A percentile compares a stretch with the other conserved stretches of the same genome.
phyloP scores from a whole-genome alignment of 2,888 invertebrate genomes.

The Caenorhabditis sinica region DNA sequence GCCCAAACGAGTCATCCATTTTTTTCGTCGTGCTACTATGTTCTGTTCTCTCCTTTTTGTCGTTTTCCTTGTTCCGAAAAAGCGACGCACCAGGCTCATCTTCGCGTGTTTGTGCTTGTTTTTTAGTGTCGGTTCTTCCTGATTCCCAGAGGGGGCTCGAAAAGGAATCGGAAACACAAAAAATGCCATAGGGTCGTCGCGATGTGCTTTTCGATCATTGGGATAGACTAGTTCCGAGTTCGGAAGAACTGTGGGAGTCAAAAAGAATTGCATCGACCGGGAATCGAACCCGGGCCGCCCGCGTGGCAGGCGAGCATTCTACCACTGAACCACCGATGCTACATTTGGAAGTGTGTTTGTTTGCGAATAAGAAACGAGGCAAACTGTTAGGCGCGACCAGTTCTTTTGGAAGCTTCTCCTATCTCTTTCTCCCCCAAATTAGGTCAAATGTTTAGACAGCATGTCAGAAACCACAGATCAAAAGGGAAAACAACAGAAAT shows the following conservation, averaged over 20 bases:
- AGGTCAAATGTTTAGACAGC: constrained; percentile 4
- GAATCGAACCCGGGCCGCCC: constrained; percentile 80
- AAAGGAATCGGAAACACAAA: constrained; percentile 11
- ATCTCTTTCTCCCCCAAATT: neutral
- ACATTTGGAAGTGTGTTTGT: neutral
- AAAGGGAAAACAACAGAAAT: constrained; percentile 13
- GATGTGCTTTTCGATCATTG: constrained; percentile 44
- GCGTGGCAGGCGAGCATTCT: constrained; percentile 81
- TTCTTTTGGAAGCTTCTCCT: neutral
- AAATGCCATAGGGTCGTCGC: constrained; percentile 3
- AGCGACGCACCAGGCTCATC: constrained; percentile 36
- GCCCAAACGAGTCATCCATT: constrained; percentile 53
- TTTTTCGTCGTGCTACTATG: constrained; percentile 26
- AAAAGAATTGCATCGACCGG: constrained; percentile 75
- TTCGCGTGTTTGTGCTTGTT: constrained; percentile 51
- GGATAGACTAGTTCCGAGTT: constrained; percentile 22
- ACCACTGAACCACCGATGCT: constrained; percentile 80
- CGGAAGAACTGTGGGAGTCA: constrained; percentile 1
- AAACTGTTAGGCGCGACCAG: neutral
- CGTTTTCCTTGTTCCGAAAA: constrained; percentile 33
- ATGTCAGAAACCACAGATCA: constrained; percentile 15
- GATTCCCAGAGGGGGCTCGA: constrained; percentile 13
- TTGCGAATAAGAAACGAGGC: no score
- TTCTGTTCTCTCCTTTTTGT: constrained; percentile 23
- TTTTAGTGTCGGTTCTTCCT: constrained; percentile 14